Evolutionary conservation across 2,888 invertebrate species (phyloP).

Genomic region (Drosophila meridiana): DNA sequence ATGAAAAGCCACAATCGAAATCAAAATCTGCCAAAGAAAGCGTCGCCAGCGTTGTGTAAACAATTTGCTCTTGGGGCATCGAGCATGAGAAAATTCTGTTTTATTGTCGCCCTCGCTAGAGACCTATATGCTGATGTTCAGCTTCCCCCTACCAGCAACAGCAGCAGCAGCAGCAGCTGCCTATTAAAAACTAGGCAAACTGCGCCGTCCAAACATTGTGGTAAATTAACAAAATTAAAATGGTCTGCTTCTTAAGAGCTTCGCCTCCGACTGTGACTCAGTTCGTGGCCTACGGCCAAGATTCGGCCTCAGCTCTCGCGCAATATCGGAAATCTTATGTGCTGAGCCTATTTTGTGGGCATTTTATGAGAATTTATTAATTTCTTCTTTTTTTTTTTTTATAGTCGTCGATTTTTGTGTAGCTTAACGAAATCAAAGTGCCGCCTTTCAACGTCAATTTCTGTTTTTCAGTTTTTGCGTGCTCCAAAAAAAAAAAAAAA

Average conservation of each 20-base stretch:
- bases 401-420: conserved; percentile 68
- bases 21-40: conserved; percentile 47
- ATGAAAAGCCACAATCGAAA: conserved; percentile 34
- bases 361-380: conserved; percentile 75
- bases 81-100: conserved; percentile 51
- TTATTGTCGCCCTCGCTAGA: conserved; percentile 19
- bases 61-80: conserved; percentile 22
- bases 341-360: conserved; percentile 58
- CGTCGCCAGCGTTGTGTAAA: conserved; percentile 35
- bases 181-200: conserved; percentile 61
- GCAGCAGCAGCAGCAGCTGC: conserved; percentile 46
- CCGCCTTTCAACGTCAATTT: conserved; percentile 45
- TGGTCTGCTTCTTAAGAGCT: conserved; percentile 35
- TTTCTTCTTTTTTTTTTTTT: conserved; percentile 20
- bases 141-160: conserved; percentile 5
- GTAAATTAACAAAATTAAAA: conserved; percentile 79
- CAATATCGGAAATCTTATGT: conserved; percentile 65
- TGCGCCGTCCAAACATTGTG: conserved; percentile 55
- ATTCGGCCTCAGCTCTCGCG: background rate
- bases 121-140: background rate
- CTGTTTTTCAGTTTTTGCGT: conserved; percentile 33
- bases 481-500: conserved; percentile 2
- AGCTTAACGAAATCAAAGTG: conserved; percentile 57
- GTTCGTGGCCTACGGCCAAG: conserved; percentile 8
- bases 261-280: conserved; percentile 27